Base-by-base conservation (phyloP, 1,140 invertebrate genomes). In the Mactra quadrangularis region DNA sequence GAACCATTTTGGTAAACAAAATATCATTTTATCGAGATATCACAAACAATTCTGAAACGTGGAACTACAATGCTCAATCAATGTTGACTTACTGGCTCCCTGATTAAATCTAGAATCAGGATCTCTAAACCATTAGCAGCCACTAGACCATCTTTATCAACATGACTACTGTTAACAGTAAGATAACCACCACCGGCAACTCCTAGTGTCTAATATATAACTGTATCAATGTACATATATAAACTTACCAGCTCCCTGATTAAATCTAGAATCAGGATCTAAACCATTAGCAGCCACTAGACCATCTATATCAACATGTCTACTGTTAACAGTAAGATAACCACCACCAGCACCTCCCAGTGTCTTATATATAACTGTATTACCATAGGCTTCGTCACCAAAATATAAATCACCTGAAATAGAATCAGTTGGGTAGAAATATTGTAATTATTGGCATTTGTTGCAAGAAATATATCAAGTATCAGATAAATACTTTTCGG, bases 271-370 rank as follows among this genome's bases (percentile, higher is more conserved):
- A 66, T 85, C 84, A 19, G 86, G 85, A 13, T 55, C 22, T 2
- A 74, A 29, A 0, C 89, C 89, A 71, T 89, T 83, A 19, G 74
- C 84, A n/a, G 85, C 81, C 38, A 90, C 75, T 25, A 82, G 71
- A 19, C 89, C 89, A 83, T 90, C 89, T 72, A 90, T 83, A 45
- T 89, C 87, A 35, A 90, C 82, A 75, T 89, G 86, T 71, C 86
- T 62, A 33, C 86, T 86, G 33, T 75, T 82, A 7, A 90, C 52
- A 6, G 57, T 70, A 17, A 90, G 41, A 53, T 78, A 66, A 3
- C 88, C 87, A 50, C 89, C 89, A 38, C 89, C 88, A 64, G 50
- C 66, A 22, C 89, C 89, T 31, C 89, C 89, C 53, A 88, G 59
- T 29, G 84, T 82, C 31, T 87, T 82, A 53, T 77, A 55, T 3